Percentiles rank a stretch among this genome's conserved stretches.
phyloP scores from a whole-genome alignment of 2,113 vertebrate species.

The Labeo catla region DNA sequence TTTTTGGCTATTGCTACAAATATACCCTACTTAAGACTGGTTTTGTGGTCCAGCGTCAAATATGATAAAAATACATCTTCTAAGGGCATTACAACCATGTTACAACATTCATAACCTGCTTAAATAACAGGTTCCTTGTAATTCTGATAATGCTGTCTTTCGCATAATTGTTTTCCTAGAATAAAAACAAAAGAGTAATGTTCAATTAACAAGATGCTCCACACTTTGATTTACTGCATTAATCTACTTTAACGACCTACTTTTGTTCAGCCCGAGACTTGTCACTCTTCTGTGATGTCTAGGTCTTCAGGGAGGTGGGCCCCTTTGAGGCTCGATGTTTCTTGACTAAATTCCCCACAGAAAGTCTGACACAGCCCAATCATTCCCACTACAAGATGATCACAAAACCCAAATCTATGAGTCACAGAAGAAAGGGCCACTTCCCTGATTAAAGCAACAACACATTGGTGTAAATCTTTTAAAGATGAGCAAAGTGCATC shows the following conservation, averaged over 20 bases:
- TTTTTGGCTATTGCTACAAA: too few species aligned
- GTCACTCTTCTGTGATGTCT: slow-evolving; percentile 66
- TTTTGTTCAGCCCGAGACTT: slow-evolving; percentile 66
- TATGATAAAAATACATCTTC: neutral
- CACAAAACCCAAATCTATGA: slow-evolving; percentile 7
- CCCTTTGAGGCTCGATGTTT: slow-evolving; percentile 69
- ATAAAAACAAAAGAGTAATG: slow-evolving; percentile 11
- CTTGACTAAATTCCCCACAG: slow-evolving; percentile 63
- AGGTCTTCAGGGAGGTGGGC: slow-evolving; percentile 65
- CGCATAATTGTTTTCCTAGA: neutral
- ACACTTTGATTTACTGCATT: slow-evolving; percentile 66
- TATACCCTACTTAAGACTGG: too few species aligned
- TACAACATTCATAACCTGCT: neutral
- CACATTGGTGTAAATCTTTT: neutral
- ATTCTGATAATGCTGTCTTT: neutral
- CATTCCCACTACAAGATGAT: slow-evolving; percentile 14
- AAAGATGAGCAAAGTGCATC: neutral
- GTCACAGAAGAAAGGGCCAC: neutral
- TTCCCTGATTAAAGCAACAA: slow-evolving; percentile 25
- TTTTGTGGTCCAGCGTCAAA: neutral
- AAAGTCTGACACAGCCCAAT: slow-evolving; percentile 47
- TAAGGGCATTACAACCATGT: neutral
- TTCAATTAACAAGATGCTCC: slow-evolving; percentile 58
- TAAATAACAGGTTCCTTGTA: neutral
- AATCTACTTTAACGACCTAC: slow-evolving; percentile 72